Evolutionary conservation across 2,113 vertebrate genomes (phyloP).

Genomic region (Myodes glareolus): DNA sequence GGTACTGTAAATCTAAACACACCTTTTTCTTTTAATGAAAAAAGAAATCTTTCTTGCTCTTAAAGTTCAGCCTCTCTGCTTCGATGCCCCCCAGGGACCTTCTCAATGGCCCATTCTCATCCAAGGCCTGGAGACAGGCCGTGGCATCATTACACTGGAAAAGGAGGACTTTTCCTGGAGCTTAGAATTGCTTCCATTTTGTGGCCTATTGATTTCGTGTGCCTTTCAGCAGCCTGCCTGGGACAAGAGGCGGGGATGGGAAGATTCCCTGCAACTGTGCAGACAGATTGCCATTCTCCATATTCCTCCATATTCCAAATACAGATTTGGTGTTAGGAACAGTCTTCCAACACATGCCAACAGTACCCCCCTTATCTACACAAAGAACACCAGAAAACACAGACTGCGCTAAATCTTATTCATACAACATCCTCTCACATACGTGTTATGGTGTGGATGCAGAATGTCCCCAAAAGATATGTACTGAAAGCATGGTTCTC

Average conservation of each 20-base stretch:
- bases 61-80: not conserved
- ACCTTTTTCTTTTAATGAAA: slow-evolving; percentile 58
- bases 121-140: slow-evolving; percentile 38
- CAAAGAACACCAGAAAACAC: not conserved
- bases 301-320: not conserved
- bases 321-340: not conserved
- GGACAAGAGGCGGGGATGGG: not conserved
- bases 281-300: not conserved
- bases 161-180: slow-evolving; percentile 51
- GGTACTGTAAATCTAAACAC: slow-evolving; percentile 36
- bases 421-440: not conserved
- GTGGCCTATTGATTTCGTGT: slow-evolving; percentile 48
- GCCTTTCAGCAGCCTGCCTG: not conserved
- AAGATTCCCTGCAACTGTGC: not conserved
- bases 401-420: not conserved
- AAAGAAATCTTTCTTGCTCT: slow-evolving; percentile 32
- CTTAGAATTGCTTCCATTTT: slow-evolving; percentile 67
- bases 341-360: not conserved
- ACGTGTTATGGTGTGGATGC: not conserved
- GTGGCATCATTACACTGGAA: slow-evolving; percentile 19
- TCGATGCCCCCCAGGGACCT: not conserved
- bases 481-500: not conserved
- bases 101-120: slow-evolving; percentile 36
- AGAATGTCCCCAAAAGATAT: not conserved
- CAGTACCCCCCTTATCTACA: not conserved